These are phyloP conservation scores for Pollenia griseotomentosa DNA, from an alignment of 2,888 invertebrate genomes.

Conservation along the genomic window DNA sequence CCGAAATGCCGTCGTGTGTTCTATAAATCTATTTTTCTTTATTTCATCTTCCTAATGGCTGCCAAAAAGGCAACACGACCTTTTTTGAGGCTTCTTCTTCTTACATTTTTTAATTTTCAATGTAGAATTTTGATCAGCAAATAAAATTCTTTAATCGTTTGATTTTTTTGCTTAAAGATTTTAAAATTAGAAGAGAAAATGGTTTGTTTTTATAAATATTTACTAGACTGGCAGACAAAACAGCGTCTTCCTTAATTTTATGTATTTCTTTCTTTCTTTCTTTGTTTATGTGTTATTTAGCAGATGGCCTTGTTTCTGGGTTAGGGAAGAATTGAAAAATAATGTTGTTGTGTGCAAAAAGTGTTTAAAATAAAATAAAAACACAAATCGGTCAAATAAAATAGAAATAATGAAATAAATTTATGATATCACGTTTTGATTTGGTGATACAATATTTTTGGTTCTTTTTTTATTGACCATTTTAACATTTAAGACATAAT, in stretches of 20 bases:
- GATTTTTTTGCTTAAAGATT: not conserved
- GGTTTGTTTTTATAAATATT: constrained; percentile 14
- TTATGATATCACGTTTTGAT: constrained; percentile 71
- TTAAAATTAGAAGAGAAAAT: not conserved
- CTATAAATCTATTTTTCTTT: not conserved
- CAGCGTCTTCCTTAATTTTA: constrained; percentile 63
- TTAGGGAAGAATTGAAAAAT: not conserved
- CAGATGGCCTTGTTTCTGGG: constrained; percentile 60
- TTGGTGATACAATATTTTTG: constrained; percentile 56
- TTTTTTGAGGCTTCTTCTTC: constrained; percentile 32
- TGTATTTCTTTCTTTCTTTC: not conserved
- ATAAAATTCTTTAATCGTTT: constrained; percentile 29
- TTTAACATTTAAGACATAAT: not conserved
- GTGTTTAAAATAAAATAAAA: not conserved
- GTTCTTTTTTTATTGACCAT: constrained; percentile 24
- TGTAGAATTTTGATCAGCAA: constrained; percentile 17
- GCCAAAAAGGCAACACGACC: constrained; percentile 69
- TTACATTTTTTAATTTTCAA: constrained; percentile 37
- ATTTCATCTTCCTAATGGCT: constrained; percentile 21
- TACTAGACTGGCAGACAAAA: constrained; percentile 60
- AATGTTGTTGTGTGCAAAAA: constrained; percentile 36
- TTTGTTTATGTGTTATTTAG: not conserved
- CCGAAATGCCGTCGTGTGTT: not conserved
- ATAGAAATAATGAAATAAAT: constrained; percentile 12
- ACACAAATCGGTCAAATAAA: not conserved